phyloP scores from a whole-genome alignment of 2,888 invertebrate species.

The Sarcophaga carnaria region DNA sequence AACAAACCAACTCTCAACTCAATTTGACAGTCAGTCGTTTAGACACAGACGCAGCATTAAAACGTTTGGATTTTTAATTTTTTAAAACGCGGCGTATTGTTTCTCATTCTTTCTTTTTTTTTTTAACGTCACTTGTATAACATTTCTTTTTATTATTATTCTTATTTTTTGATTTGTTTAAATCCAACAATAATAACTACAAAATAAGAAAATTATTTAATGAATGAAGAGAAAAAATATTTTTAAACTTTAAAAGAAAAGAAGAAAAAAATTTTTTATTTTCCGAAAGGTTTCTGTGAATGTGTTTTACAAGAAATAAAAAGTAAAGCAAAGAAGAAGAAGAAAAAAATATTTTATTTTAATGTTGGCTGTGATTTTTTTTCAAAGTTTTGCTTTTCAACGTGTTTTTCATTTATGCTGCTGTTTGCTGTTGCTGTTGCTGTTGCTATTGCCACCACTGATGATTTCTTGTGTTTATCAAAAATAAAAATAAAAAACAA shows the following conservation, averaged over 20 bases:
- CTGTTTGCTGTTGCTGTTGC: conserved; percentile 5
- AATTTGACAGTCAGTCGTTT: conserved; percentile 62
- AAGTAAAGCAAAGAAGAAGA: neutral
- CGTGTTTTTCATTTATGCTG: conserved; percentile 58
- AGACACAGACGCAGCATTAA: conserved; percentile 68
- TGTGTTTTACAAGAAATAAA: conserved; percentile 12
- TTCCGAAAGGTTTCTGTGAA: conserved; percentile 20
- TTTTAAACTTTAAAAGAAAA: conserved; percentile 37
- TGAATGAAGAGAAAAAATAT: neutral
- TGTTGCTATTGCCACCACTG: conserved; percentile 12
- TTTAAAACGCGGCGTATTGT: conserved; percentile 45
- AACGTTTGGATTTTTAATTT: conserved; percentile 51
- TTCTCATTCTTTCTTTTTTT: neutral
- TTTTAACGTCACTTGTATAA: conserved; percentile 22
- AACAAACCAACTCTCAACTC: conserved; percentile 44
- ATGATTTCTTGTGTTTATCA: conserved; percentile 11
- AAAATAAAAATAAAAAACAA: neutral
- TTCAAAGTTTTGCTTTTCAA: conserved; percentile 53
- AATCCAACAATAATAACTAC: conserved; percentile 25
- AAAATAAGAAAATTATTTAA: neutral
- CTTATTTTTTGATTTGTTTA: conserved; percentile 18
- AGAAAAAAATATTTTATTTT: conserved; percentile 18
- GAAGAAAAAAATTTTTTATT: conserved; percentile 21
- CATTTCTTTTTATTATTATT: conserved; percentile 26
- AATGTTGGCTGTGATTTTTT: conserved; percentile 63